phyloP scores from a whole-genome alignment of 2,888 invertebrate species.

The Pyrochroa serraticornis region DNA sequence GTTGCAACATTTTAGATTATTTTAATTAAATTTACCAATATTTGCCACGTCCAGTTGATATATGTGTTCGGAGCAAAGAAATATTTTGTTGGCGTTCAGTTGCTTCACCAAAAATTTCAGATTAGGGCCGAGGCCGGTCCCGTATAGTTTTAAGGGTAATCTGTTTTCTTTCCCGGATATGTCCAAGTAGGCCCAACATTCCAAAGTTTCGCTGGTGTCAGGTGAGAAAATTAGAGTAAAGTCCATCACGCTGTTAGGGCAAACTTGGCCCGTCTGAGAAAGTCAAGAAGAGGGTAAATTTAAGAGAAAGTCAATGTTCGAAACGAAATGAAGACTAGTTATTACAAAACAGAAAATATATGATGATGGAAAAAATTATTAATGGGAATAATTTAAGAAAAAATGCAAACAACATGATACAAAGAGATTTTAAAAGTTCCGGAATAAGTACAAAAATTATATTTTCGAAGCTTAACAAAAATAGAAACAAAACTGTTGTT shows the following conservation, averaged over 20 bases:
- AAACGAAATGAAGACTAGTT: too few species aligned
- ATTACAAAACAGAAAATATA: too few species aligned
- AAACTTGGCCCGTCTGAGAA: conserved; percentile 64
- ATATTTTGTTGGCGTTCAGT: conserved; percentile 64
- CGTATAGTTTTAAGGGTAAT: conserved; percentile 61
- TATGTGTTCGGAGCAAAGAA: conserved; percentile 64
- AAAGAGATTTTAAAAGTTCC: too few species aligned
- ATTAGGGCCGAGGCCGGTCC: conserved; percentile 64
- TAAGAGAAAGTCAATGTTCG: too few species aligned
- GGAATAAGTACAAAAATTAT: too few species aligned
- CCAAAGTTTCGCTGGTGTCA: conserved; percentile 60
- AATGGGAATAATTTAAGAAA: not conserved
- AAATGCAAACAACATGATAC: too few species aligned
- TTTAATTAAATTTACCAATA: conserved; percentile 57
- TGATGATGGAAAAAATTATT: conserved; percentile 29
- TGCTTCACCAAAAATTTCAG: conserved; percentile 64
- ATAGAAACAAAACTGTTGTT: too few species aligned
- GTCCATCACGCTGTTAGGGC: conserved; percentile 63
- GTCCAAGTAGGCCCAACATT: conserved; percentile 64
- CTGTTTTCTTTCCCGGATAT: conserved; percentile 63
- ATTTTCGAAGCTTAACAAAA: too few species aligned
- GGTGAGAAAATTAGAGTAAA: conserved; percentile 65
- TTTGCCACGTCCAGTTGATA: conserved; percentile 67
- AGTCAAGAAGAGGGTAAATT: too few species aligned
- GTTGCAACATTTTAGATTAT: conserved; percentile 41